A percentile compares a stretch with the other conserved stretches of the same genome.
These are phyloP conservation scores for Passerina amoena DNA, from an alignment of 2,113 vertebrate species.

Conservation along the genomic window DNA sequence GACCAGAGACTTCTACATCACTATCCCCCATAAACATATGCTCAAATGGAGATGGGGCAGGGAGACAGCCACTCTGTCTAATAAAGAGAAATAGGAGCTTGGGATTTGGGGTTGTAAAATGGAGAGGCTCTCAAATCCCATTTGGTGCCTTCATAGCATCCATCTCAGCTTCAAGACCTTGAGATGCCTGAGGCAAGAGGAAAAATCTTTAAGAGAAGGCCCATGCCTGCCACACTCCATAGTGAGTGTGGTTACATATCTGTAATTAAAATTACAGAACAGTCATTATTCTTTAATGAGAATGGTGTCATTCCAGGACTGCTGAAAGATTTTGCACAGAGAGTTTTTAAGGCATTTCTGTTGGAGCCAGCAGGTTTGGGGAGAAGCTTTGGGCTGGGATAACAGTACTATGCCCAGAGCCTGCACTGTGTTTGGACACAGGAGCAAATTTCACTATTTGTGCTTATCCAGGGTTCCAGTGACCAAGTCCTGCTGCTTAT, in stretches of 20 bases:
- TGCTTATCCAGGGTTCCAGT: neutral
- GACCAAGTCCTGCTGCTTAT: neutral
- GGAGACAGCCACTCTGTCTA: neutral
- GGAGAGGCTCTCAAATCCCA: neutral
- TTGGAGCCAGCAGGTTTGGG: neutral
- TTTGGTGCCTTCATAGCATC: neutral
- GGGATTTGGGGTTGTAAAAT: neutral
- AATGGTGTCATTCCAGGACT: neutral
- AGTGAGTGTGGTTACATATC: neutral
- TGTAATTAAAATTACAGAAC: neutral
- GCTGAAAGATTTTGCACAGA: rapidly evolving
- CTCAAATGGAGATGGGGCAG: neutral
- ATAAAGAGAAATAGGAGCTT: neutral
- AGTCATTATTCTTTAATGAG: neutral
- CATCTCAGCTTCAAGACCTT: neutral
- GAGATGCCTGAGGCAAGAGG: neutral
- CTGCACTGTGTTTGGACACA: neutral
- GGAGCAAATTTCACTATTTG: neutral
- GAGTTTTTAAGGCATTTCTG: neutral
- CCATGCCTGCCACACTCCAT: rapidly evolving
- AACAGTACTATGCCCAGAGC: neutral
- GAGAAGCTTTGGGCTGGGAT: neutral
- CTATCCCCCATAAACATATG: neutral
- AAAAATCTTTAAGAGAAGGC: neutral
- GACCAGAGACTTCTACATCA: neutral